These are phyloP conservation scores for Baronia brevicornis DNA, from an alignment of 2,888 invertebrate species.

Conservation along the genomic window DNA sequence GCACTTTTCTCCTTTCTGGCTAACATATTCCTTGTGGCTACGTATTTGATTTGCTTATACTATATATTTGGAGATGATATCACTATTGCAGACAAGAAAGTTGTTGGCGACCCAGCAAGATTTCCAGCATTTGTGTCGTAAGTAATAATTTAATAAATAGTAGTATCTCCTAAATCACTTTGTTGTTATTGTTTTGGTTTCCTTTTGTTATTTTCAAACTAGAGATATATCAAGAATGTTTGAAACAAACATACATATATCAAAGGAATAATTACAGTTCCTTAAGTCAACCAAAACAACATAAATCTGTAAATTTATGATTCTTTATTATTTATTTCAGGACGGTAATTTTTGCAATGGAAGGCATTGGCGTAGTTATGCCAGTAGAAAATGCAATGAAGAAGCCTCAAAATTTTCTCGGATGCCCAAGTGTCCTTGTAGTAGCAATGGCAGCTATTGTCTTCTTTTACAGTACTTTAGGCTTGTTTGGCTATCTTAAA, in stretches of 20 bases:
- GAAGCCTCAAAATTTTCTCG: constrained; percentile 85
- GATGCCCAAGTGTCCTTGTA: constrained; percentile 88
- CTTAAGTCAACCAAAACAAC: too few species aligned
- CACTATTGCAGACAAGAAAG: constrained; percentile 62
- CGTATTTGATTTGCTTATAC: constrained; percentile 89
- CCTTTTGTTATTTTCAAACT: too few species aligned
- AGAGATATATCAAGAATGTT: too few species aligned
- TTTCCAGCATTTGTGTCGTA: constrained; percentile 90
- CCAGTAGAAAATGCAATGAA: constrained; percentile 95
- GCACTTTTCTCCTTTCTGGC: constrained; percentile 93
- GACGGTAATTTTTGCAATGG: constrained; percentile 97
- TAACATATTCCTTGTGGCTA: constrained; percentile 86
- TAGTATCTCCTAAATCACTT: too few species aligned
- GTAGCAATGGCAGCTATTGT: constrained; percentile 89
- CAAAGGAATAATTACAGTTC: too few species aligned
- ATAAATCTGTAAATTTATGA: too few species aligned
- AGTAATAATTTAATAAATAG: constrained; percentile 27
- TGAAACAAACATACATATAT: too few species aligned
- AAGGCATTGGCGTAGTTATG: constrained; percentile 94
- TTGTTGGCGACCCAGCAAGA: constrained; percentile 72
- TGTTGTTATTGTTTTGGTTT: too few species aligned
- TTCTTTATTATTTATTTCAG: constrained; percentile 51
- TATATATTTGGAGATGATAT: constrained; percentile 81
- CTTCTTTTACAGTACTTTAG: constrained; percentile 85
- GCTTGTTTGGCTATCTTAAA: constrained; percentile 91